Percentiles rank a stretch among this genome's conserved stretches.
phyloP scores from a whole-genome alignment of 2,113 vertebrate species.

The Caloenas nicobarica region DNA sequence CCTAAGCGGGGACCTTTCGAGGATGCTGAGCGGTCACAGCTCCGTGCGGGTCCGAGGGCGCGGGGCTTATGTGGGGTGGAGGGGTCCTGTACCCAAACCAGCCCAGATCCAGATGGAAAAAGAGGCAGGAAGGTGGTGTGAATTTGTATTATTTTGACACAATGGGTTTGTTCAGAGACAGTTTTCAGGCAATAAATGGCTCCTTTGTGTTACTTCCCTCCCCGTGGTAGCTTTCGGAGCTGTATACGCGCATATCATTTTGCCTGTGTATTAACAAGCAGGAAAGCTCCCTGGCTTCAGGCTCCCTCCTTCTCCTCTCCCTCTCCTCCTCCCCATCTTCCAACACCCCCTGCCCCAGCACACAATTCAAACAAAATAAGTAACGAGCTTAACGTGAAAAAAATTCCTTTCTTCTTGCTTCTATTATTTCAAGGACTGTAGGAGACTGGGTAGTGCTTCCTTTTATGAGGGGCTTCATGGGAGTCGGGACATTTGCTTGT shows the following conservation, averaged over 20 bases:
- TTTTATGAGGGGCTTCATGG: constrained; percentile 55
- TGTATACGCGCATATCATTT: constrained; percentile 42
- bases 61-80: accelerated
- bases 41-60: not conserved
- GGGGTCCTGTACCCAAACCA: not conserved
- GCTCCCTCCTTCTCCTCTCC: not conserved
- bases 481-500: constrained; percentile 58
- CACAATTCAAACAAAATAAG: not conserved
- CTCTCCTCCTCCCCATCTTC: not conserved
- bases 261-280: constrained; percentile 15
- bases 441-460: not conserved
- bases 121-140: constrained; percentile 59
- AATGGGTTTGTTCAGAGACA: constrained; percentile 69
- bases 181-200: constrained; percentile 58
- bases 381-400: not conserved
- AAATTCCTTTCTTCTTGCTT: not conserved
- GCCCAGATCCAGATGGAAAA: constrained; percentile 36
- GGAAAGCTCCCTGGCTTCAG: not conserved
- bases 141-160: constrained; percentile 70
- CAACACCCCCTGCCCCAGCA: not conserved
- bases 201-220: constrained; percentile 55
- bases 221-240: not conserved
- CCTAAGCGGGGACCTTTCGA: not conserved
- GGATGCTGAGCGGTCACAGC: not conserved
- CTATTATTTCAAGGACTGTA: not conserved